Conservation (phyloP, 2,888 invertebrate genomes). For the Antitype chi region DNA sequence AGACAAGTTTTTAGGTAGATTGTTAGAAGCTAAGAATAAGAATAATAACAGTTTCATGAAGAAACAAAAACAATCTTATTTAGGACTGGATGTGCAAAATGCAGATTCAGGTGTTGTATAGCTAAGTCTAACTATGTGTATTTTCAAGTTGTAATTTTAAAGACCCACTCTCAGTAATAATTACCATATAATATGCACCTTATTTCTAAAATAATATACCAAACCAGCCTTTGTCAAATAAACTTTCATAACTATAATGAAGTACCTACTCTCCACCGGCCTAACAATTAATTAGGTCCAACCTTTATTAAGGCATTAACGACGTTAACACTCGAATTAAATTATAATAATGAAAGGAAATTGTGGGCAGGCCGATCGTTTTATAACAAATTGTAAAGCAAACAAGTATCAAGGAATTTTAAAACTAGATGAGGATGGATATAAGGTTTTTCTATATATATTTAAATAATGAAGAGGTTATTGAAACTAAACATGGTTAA, state of each 20-base stretch:
- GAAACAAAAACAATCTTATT: not conserved
- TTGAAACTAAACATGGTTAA: not conserved
- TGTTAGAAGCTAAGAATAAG: not conserved
- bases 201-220: not conserved
- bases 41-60: not conserved
- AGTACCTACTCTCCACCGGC: not conserved
- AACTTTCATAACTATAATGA: constrained; percentile 20
- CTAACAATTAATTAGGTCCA: constrained; percentile 27
- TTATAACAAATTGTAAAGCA: not conserved
- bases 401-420: not conserved
- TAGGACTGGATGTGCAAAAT: not conserved
- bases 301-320: constrained; percentile 36
- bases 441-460: no score
- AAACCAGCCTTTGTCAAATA: not conserved
- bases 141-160: not conserved
- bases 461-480: not conserved
- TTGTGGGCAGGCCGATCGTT: not conserved
- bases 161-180: not conserved
- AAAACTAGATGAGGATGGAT: not conserved
- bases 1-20: not conserved
- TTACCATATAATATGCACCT: not conserved
- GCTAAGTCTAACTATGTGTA: not conserved
- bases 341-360: constrained; percentile 9
- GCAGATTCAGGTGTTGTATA: not conserved
- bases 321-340: constrained; percentile 18